These are phyloP conservation scores for Gadus chalcogrammus DNA, from an alignment of 2,113 vertebrate genomes.

Conservation along the genomic window DNA sequence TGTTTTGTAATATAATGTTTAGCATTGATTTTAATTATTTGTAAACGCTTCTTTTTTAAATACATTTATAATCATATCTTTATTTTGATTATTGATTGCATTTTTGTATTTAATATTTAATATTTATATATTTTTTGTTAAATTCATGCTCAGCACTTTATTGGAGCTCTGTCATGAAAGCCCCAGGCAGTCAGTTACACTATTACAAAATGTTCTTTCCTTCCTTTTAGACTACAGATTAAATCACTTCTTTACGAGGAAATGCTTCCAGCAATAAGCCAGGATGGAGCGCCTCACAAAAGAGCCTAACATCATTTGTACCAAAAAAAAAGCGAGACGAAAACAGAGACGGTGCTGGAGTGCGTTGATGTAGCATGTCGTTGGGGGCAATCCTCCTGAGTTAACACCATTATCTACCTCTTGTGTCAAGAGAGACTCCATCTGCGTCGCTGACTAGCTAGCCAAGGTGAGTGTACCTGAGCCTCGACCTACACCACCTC, in stretches of 20 bases:
- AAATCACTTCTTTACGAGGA: slow-evolving; percentile 65
- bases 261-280: slow-evolving; percentile 60
- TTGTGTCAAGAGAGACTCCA: slow-evolving; percentile 32
- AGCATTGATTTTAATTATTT: too few relatives aligned
- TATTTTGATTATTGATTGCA: background rate
- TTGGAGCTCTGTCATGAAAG: slow-evolving; percentile 17
- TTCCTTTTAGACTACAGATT: slow-evolving; percentile 58
- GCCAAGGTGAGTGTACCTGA: slow-evolving; percentile 64
- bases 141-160: slow-evolving; percentile 10
- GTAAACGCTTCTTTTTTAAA: too few relatives aligned
- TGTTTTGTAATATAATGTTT: too few relatives aligned
- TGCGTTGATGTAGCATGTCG: slow-evolving; percentile 52
- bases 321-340: slow-evolving; percentile 30
- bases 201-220: slow-evolving; percentile 42
- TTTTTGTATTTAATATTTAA: background rate
- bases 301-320: slow-evolving; percentile 53
- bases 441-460: slow-evolving; percentile 44
- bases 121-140: background rate
- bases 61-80: background rate
- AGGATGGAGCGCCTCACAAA: slow-evolving; percentile 53
- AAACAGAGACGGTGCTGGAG: slow-evolving; percentile 38
- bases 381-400: slow-evolving; percentile 48
- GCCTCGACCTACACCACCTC: slow-evolving; percentile 58
- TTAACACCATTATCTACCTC: slow-evolving; percentile 59
- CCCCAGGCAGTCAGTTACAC: slow-evolving; percentile 27